Percentiles rank a stretch among this genome's conserved stretches.
phyloP scores from a whole-genome alignment of 2,797 vertebrate genomes.

The Anguilla obscura region DNA sequence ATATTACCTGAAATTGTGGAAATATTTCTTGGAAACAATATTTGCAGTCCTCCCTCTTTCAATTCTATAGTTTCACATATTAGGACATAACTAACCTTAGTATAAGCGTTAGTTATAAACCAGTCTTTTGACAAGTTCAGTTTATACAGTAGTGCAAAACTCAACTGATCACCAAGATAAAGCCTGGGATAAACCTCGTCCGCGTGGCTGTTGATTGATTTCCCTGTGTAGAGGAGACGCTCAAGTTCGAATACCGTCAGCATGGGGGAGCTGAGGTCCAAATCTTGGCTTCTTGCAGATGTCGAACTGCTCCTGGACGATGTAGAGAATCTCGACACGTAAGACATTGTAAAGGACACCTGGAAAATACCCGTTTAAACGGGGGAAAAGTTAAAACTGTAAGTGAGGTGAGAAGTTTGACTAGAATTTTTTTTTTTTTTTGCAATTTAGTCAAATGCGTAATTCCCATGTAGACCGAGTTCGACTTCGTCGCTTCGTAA shows the following conservation, averaged over 20 bases:
- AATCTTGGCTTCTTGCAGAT: constrained; percentile 79
- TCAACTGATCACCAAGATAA: constrained; percentile 91
- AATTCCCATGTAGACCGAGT: background rate
- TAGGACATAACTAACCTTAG: background rate
- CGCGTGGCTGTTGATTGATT: constrained; percentile 87
- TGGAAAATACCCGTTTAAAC: background rate
- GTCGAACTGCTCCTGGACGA: constrained; percentile 79
- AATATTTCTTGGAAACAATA: background rate
- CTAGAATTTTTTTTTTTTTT: background rate
- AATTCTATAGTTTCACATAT: background rate
- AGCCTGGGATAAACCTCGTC: constrained; percentile 94
- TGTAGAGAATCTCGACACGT: constrained; percentile 89
- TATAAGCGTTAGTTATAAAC: constrained; percentile 40
- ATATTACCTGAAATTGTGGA: background rate
- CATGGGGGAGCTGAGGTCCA: constrained; percentile 66
- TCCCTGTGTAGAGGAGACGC: constrained; percentile 87
- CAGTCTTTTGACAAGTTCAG: constrained; percentile 22
- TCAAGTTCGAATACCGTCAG: constrained; percentile 89
- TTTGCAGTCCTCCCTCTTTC: background rate
- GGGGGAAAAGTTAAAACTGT: background rate
- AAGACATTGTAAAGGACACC: constrained; percentile 77
- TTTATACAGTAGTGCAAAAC: background rate
- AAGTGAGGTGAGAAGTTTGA: background rate
- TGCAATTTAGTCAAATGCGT: background rate
- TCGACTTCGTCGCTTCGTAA: too few species aligned